phyloP scores from a whole-genome alignment of 2,888 invertebrate species.

The Machimus atricapillus region DNA sequence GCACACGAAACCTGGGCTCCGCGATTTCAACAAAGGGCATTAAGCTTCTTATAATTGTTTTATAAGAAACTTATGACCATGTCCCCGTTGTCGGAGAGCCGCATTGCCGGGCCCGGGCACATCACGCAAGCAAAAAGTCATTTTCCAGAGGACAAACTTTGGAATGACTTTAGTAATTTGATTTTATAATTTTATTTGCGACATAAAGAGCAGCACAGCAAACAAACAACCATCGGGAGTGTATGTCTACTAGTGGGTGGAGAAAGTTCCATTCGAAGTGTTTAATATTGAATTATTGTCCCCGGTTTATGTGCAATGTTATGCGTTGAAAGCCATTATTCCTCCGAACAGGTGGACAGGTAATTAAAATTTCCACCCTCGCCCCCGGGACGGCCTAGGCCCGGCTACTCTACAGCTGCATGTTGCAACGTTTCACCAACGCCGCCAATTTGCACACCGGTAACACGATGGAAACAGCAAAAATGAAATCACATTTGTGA shows the following conservation, averaged over 20 bases:
- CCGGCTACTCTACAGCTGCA: background rate
- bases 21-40: background rate
- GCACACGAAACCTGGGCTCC: background rate
- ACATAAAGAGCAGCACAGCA: background rate
- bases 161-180: conserved; percentile 25
- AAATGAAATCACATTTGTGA: conserved; percentile 28
- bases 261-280: background rate
- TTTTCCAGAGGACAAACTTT: conserved; percentile 12
- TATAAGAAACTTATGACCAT: background rate
- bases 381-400: background rate
- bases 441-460: background rate
- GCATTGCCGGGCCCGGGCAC: background rate
- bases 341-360: background rate
- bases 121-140: background rate
- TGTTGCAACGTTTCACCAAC: background rate
- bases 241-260: background rate
- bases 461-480: background rate
- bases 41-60: background rate
- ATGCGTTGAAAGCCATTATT: conserved; percentile 13
- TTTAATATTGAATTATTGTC: conserved; percentile 30
- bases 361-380: conserved; percentile 7
- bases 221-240: background rate
- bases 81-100: background rate
- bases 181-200: conserved; percentile 26
- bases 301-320: conserved; percentile 9